phyloP scores from a whole-genome alignment of 2,888 invertebrate species.

The Ectemnius lituratus region DNA sequence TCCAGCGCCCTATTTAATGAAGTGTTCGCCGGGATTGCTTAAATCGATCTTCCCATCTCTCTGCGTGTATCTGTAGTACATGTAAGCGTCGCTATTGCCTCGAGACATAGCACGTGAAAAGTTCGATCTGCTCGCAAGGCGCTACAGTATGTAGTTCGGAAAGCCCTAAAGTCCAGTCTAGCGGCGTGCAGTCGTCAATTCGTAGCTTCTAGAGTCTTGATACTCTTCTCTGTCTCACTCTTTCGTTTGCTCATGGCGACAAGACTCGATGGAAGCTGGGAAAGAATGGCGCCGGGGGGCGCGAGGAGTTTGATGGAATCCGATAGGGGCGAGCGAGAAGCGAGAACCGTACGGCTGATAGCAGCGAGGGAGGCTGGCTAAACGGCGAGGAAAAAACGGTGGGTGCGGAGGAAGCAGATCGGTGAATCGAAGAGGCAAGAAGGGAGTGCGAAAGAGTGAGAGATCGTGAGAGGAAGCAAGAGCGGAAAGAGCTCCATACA shows the following conservation, averaged over 20 bases:
- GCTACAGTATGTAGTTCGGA: no score
- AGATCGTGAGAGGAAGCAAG: no score
- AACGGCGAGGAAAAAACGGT: slow-evolving; percentile 21
- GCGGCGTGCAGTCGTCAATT: neutral
- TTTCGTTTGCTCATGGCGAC: slow-evolving; percentile 1
- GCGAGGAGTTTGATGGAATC: neutral
- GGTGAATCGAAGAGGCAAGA: neutral
- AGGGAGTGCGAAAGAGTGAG: no score
- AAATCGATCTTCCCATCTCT: no score
- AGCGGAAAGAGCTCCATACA: no score
- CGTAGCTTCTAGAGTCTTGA: neutral
- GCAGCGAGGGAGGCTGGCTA: slow-evolving; percentile 26
- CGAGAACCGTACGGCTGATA: neutral
- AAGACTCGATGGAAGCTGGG: neutral
- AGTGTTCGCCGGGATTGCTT: no score
- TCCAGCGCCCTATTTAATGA: no score
- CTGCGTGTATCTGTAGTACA: no score
- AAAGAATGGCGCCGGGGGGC: neutral
- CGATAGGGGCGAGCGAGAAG: neutral
- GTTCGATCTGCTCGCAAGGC: no score
- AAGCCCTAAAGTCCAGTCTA: neutral
- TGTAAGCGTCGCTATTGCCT: no score
- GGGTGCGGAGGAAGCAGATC: neutral
- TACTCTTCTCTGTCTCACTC: neutral
- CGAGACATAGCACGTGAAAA: no score